Percentiles rank a stretch among this genome's conserved stretches.
Conservation (phyloP, 2,113 vertebrate species). For the Sinosuthora webbiana region DNA sequence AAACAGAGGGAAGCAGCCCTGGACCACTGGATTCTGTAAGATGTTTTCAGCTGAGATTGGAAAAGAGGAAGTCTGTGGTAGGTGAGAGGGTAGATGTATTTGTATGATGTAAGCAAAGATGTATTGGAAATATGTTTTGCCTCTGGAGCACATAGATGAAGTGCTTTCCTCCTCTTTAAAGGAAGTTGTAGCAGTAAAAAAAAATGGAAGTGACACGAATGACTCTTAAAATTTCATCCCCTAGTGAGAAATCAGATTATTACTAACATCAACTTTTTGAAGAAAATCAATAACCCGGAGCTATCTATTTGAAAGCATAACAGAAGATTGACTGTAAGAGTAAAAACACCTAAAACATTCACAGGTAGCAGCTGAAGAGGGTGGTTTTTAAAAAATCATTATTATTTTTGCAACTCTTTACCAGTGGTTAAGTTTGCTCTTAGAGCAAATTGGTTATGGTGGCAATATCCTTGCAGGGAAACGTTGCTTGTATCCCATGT, state of each 20-base stretch:
- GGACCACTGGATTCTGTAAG: not conserved
- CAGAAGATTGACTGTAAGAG: not conserved
- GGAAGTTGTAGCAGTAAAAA: not conserved
- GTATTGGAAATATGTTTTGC: not conserved
- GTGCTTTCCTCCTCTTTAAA: not conserved
- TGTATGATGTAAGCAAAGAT: not conserved
- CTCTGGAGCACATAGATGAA: not conserved
- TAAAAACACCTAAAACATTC: accelerated
- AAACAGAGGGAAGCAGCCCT: not conserved
- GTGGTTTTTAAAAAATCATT: not conserved
- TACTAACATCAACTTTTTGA: not conserved
- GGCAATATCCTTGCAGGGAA: not conserved
- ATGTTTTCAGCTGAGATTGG: not conserved
- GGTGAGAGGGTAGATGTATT: not conserved
- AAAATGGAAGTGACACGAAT: not conserved
- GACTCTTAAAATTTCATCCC: not conserved
- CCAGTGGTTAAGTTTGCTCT: not conserved
- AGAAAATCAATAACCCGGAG: not conserved
- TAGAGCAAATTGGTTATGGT: not conserved
- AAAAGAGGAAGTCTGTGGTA: not conserved
- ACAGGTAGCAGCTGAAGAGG: not conserved
- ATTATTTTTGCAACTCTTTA: not conserved
- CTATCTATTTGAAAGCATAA: not conserved
- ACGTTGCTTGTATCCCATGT: not conserved
- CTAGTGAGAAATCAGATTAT: not conserved